Conservation (phyloP, 2,797 vertebrate species). For the Sternarchorhynchus goeldii region DNA sequence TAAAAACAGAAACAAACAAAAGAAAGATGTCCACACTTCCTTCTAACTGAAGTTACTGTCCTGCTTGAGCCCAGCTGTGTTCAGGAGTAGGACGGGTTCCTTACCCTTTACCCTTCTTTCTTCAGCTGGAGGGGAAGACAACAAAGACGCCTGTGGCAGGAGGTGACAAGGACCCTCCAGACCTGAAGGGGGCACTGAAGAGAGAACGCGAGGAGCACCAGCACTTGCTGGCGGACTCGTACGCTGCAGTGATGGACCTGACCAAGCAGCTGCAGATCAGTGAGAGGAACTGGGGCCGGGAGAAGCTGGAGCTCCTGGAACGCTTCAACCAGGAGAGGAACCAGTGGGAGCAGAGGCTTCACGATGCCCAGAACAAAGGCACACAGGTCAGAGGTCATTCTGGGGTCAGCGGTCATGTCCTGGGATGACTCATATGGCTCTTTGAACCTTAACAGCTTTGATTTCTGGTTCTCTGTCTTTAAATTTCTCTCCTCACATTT, state of each 20-base stretch:
- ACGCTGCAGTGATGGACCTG: slow-evolving; percentile 95
- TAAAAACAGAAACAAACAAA: neutral
- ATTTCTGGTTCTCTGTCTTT: neutral
- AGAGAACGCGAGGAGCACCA: slow-evolving; percentile 94
- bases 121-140: slow-evolving; percentile 86
- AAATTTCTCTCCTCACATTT: neutral
- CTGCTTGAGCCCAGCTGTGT: neutral
- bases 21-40: neutral
- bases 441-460: neutral
- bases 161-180: slow-evolving; percentile 77
- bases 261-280: slow-evolving; percentile 95
- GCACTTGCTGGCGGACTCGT: slow-evolving; percentile 94
- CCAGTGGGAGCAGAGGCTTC: slow-evolving; percentile 87
- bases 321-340: slow-evolving; percentile 89
- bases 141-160: slow-evolving; percentile 75
- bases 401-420: slow-evolving; percentile 31
- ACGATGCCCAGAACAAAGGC: slow-evolving; percentile 84
- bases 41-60: slow-evolving; percentile 26
- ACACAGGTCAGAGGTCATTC: slow-evolving; percentile 70
- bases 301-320: slow-evolving; percentile 92
- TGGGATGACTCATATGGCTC: neutral
- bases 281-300: slow-evolving; percentile 94
- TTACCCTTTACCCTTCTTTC: neutral
- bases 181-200: slow-evolving; percentile 89
- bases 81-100: neutral